phyloP scores from a whole-genome alignment of 2,113 vertebrate species.

The Saguinus midas region DNA sequence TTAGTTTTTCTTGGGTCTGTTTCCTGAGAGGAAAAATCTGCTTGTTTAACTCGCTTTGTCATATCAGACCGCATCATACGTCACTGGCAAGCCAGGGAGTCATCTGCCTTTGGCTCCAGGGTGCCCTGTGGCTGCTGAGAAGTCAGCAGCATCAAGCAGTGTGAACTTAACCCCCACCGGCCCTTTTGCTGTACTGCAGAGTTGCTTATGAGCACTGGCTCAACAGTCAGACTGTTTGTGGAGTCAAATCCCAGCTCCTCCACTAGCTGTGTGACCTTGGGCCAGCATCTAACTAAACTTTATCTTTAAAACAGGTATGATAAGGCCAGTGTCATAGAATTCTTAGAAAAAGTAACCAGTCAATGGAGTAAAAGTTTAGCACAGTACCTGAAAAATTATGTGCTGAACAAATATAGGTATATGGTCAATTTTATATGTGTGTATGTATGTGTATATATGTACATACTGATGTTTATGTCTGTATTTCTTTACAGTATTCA shows the following conservation, averaged over 20 bases:
- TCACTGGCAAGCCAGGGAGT: neutral
- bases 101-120: neutral
- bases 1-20: neutral
- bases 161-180: neutral
- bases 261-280: neutral
- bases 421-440: neutral
- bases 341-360: neutral
- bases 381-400: neutral
- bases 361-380: neutral
- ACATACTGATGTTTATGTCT: neutral
- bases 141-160: neutral
- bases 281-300: neutral
- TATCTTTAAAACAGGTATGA: neutral
- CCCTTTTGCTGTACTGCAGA: accelerated
- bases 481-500: neutral
- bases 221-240: neutral
- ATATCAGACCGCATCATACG: neutral
- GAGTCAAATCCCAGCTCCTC: neutral
- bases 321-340: neutral
- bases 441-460: neutral
- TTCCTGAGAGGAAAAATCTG: slow-evolving; percentile 4
- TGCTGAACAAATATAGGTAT: neutral
- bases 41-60: neutral
- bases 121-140: neutral
- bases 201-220: neutral